Evolutionary conservation across 2,797 vertebrate genomes (phyloP), one percentile per base, ranked within the genome.

Genomic region (Pogonophryne albipinna): DNA sequence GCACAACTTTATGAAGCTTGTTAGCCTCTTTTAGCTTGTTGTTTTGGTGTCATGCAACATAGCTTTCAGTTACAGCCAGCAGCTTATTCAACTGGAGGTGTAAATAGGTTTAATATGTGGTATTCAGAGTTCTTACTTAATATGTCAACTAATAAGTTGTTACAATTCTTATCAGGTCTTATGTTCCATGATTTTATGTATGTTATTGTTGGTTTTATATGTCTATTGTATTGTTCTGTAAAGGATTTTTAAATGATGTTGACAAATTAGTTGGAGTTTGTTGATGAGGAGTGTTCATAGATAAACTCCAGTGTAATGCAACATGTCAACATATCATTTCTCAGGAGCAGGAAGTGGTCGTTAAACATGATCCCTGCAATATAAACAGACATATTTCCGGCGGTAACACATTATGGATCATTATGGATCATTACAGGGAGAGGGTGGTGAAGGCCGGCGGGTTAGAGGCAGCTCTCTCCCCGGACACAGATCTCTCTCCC

Each of bases 381-480:
- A 78, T 70, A 62, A 50, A 68, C 71, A 75, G 63, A 67, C 51
- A 61, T 51, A 69, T 57, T 65, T 55, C 4, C 4, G 27, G 55
- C 45, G 71, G 71, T 41, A 68, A 23, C 17, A 79, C 62, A 60
- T 76, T 10, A 11, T 14, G 77, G 85, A 83, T 87, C 85, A 71
- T 75, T 70, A 17, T 8, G 71, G 78, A 79, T 38, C 34, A 38
- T 85, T 68, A 79, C 12, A 52, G 73, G 14, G 66, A 2, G 11
- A 45, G 59, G 63, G 56, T 65, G 73, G 73, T 68, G 83, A 63
- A 78, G 57, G 74, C 73, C 23, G 58, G 67, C 59, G 13, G 64
- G 34, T 38, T 49, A 3, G 58, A 50, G 72, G 46, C n/a, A 47
- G 38, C 53, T 84, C 58, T 57, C 38, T 55, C 51, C 44, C 72